phyloP scores from a whole-genome alignment of 2,113 vertebrate species.

The Apus apus region DNA sequence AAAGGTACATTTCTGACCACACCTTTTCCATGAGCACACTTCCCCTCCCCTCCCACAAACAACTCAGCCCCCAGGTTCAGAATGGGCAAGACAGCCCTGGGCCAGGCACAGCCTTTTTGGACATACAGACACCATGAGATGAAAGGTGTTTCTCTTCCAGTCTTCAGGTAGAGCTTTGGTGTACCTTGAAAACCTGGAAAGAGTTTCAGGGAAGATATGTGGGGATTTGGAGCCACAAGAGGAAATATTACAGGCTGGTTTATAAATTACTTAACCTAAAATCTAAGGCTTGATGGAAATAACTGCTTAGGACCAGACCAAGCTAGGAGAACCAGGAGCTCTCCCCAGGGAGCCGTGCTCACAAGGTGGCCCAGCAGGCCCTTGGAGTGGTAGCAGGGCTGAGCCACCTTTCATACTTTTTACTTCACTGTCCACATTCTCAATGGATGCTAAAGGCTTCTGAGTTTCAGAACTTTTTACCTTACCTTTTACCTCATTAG shows the following conservation, averaged over 20 bases:
- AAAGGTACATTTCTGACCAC: neutral
- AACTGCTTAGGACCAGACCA: neutral
- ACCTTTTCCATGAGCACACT: neutral
- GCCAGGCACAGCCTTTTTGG: neutral
- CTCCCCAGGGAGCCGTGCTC: neutral
- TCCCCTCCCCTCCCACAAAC: neutral
- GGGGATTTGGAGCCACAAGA: neutral
- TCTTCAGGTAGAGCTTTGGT: neutral
- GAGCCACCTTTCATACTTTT: neutral
- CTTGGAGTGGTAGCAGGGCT: neutral
- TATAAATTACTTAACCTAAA: neutral
- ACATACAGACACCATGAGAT: neutral
- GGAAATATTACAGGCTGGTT: neutral
- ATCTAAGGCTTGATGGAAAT: neutral
- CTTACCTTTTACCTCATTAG: neutral
- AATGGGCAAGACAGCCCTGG: fast-evolving
- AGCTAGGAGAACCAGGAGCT: neutral
- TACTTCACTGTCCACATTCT: neutral
- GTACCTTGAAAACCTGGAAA: neutral
- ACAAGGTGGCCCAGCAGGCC: neutral
- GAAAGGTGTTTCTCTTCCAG: neutral
- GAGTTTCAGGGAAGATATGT: neutral
- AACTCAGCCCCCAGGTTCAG: neutral
- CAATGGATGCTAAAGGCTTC: neutral
- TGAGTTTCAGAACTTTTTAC: neutral